Base-by-base conservation (phyloP, 2,113 vertebrate species). In the Xiphias gladius region DNA sequence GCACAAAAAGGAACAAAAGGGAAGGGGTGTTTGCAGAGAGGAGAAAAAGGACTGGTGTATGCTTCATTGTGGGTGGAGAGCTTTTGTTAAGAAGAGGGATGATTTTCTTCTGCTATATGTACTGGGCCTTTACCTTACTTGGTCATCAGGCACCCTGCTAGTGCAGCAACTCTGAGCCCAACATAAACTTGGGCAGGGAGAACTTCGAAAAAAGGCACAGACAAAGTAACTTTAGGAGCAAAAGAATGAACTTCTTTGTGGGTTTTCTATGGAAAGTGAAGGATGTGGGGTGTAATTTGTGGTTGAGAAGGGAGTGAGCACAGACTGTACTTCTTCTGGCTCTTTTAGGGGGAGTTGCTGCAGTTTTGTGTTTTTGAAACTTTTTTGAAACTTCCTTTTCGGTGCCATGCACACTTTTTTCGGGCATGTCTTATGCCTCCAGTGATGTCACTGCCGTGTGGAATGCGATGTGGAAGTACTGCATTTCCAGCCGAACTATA, bases 391-490 rank as follows among this genome's bases (percentile, higher is more conserved):
- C 74, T 68, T 86, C 63, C 86, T 48, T 14, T 54, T 35, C 24
- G 17, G 78, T 82, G 84, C 89, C 83, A 86, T 91, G 91, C 13
- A 19, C 48, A 30, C 76, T 89, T 87, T 90, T 83, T 79, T 79
- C 12, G 61, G 76, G 83, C 62, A 92, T 89, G 93, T 92, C 91
- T 52, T 88, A 90, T 64, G 88, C 86, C 80, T 85, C 86, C 19
- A 93, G 95, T 52, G 96, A 96, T 94, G 96, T 96, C 93, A 92
- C 96, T 0, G 93, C 95, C 8, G 48, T 95, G 89, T 97, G 96
- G 96, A 96, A 96, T 91, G 95, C 96, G 28, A 98, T 99, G 97
- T 99, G 97, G 97, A 99, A 97, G 88, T 97, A 97, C 95, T 99
- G 97, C 95, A 96, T 98, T 88, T 96, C 97, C 84, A 97, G 97